phyloP scores from a whole-genome alignment of 1,140 invertebrate genomes.

The Lepidurus packardi region DNA sequence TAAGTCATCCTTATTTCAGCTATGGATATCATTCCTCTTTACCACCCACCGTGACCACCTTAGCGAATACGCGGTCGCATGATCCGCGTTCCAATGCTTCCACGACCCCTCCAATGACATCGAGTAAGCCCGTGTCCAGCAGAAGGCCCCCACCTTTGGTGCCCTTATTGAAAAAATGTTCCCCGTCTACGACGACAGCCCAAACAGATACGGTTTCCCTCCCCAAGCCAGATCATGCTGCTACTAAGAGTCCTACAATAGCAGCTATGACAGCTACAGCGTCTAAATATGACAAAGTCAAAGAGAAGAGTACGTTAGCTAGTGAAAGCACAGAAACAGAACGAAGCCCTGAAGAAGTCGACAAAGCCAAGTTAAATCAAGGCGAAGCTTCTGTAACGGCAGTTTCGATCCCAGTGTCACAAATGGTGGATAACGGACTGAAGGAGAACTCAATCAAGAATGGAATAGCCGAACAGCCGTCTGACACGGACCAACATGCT shows the following conservation, averaged over 20 bases:
- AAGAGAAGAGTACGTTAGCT: background rate
- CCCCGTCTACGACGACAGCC: background rate
- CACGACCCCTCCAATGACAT: background rate
- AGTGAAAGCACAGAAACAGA: background rate
- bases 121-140: background rate
- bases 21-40: conserved; percentile 28
- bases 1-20: background rate
- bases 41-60: conserved; percentile 30
- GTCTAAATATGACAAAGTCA: background rate
- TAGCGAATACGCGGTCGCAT: background rate
- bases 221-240: background rate
- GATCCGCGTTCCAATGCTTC: background rate
- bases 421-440: background rate
- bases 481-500: background rate
- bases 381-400: background rate
- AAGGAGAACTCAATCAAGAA: conserved; percentile 1
- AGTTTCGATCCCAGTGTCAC: background rate
- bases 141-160: background rate
- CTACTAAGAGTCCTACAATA: background rate
- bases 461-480: background rate
- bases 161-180: background rate
- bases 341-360: background rate
- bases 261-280: background rate
- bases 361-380: background rate
- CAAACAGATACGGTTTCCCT: background rate